These are phyloP conservation scores for Maniola hyperantus DNA, from an alignment of 2,888 invertebrate genomes.

Conservation along the genomic window DNA sequence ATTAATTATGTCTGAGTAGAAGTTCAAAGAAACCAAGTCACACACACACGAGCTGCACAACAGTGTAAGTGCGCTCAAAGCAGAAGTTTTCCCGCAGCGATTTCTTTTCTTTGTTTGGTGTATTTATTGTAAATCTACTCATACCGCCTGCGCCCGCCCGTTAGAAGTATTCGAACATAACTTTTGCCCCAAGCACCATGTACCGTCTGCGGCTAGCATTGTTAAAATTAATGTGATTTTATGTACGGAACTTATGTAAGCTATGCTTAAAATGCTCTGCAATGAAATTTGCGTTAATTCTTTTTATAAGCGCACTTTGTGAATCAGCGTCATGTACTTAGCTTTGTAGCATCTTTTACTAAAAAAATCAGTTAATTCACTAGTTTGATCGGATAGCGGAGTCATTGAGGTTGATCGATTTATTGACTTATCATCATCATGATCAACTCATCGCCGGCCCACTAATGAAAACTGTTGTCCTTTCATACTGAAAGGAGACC, in stretches of 20 bases:
- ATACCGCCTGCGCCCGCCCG: conserved; percentile 68
- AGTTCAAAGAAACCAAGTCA: conserved; percentile 27
- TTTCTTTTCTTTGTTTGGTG: conserved; percentile 82
- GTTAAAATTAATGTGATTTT: conserved; percentile 40
- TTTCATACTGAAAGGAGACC: too few relatives aligned
- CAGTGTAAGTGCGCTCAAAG: conserved; percentile 65
- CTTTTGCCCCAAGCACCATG: conserved; percentile 66
- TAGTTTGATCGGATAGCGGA: too few relatives aligned
- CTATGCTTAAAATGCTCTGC: conserved; percentile 17
- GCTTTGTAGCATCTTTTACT: not conserved
- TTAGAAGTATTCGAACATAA: conserved; percentile 80
- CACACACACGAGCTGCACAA: conserved; percentile 43
- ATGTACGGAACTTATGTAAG: conserved; percentile 22
- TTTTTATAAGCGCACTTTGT: conserved; percentile 7
- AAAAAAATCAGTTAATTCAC: not conserved
- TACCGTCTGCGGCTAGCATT: conserved; percentile 38
- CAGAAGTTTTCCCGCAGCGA: conserved; percentile 78
- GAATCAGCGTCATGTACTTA: not conserved
- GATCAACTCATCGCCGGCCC: too few relatives aligned
- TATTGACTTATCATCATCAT: too few relatives aligned
- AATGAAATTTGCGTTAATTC: conserved; percentile 9
- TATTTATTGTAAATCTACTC: conserved; percentile 83
- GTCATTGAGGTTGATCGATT: too few relatives aligned
- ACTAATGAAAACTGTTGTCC: too few relatives aligned
- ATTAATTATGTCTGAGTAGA: not conserved